phyloP scores from a whole-genome alignment of 2,888 invertebrate species.

The Piscicola geometra region DNA sequence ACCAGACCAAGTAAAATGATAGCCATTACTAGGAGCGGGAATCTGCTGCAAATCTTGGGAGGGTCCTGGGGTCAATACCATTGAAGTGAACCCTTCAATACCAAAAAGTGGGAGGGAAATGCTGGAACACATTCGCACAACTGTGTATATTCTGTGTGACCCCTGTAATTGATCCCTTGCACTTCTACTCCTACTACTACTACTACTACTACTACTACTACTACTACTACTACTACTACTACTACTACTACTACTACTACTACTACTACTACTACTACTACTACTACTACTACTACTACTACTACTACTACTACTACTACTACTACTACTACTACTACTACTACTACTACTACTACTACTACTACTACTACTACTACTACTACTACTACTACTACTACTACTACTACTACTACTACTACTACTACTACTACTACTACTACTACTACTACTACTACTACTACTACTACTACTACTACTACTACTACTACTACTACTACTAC shows the following conservation, averaged over 20 bases:
- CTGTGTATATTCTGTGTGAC: too few species aligned
- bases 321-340: constrained; percentile 41
- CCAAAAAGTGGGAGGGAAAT: too few species aligned
- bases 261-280: constrained; percentile 35
- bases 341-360: constrained; percentile 38
- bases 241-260: constrained; percentile 39
- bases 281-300: constrained; percentile 41
- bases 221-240: constrained; percentile 38
- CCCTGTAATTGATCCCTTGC: too few species aligned
- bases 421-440: constrained; percentile 39
- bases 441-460: constrained; percentile 39
- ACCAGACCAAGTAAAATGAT: too few species aligned
- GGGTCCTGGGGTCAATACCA: too few species aligned
- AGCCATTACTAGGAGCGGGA: too few species aligned
- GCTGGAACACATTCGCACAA: too few species aligned
- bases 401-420: constrained; percentile 40
- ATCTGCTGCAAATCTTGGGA: too few species aligned
- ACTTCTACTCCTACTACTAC: constrained; percentile 37
- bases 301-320: constrained; percentile 41
- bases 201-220: constrained; percentile 37
- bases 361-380: constrained; percentile 38
- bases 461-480: constrained; percentile 39
- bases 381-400: constrained; percentile 39
- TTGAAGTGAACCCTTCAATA: too few species aligned
- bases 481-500: constrained; percentile 4